These are phyloP conservation scores for Desmophyllum pertusum DNA, from an alignment of 92 coral and sea anemone genomes.

Conservation along the genomic window DNA sequence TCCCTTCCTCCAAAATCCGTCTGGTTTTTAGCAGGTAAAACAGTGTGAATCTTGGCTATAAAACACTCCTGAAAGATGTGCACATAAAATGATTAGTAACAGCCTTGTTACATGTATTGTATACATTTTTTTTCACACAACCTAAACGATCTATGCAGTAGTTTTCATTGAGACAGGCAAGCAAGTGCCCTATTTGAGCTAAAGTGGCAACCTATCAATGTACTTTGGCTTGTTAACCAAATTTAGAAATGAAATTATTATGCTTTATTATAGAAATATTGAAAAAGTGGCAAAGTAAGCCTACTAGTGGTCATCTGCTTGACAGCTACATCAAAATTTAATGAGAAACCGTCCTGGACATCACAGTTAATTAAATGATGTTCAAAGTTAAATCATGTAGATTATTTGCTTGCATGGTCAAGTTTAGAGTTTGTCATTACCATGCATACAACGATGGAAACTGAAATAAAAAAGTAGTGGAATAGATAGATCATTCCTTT, in stretches of 20 bases:
- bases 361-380: neutral
- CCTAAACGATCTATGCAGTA: neutral
- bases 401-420: neutral
- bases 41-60: slow-evolving; percentile 88
- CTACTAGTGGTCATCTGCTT: neutral
- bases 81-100: neutral
- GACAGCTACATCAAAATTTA: neutral
- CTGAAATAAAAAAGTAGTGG: neutral
- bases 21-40: slow-evolving; percentile 93
- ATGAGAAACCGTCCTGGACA: neutral
- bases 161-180: neutral
- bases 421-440: too few species aligned
- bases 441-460: neutral
- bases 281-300: neutral
- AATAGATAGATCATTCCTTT: neutral
- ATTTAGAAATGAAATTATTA: neutral
- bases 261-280: neutral
- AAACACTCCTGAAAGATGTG: slow-evolving; percentile 83
- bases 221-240: neutral
- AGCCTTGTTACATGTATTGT: too few species aligned
- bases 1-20: slow-evolving; percentile 99
- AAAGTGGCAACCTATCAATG: too few species aligned
- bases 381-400: neutral
- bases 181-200: too few species aligned
- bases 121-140: neutral